Percentiles rank a stretch among this genome's conserved stretches.
phyloP scores from a whole-genome alignment of 2,888 invertebrate genomes.

The Oxycera nigricornis region DNA sequence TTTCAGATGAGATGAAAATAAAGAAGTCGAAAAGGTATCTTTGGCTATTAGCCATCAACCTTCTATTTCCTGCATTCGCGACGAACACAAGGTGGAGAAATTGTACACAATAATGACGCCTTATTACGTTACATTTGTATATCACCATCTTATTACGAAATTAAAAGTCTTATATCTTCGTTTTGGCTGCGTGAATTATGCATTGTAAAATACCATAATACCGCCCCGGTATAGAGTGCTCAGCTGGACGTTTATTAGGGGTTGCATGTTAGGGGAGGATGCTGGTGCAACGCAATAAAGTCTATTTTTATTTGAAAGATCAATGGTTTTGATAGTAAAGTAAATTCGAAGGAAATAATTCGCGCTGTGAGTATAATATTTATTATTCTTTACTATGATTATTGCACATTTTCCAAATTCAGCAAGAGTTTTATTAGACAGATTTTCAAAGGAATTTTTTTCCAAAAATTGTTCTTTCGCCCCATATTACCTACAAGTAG shows the following conservation, averaged over 20 bases:
- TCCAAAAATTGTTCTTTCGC: neutral
- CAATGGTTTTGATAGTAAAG: too few relatives aligned
- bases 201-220: slow-evolving; percentile 38
- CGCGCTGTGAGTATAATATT: too few relatives aligned
- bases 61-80: too few relatives aligned
- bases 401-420: too few relatives aligned
- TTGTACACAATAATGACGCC: slow-evolving; percentile 45
- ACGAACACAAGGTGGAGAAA: neutral
- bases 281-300: too few relatives aligned
- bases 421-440: too few relatives aligned
- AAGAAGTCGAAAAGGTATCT: slow-evolving; percentile 25
- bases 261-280: neutral
- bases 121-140: slow-evolving; percentile 48
- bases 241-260: slow-evolving; percentile 25
- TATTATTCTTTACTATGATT: too few relatives aligned
- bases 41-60: neutral
- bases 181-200: slow-evolving; percentile 46
- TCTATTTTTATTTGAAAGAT: too few relatives aligned
- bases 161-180: slow-evolving; percentile 48
- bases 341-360: too few relatives aligned
- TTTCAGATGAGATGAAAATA: slow-evolving; percentile 14
- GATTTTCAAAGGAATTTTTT: too few relatives aligned
- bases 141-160: slow-evolving; percentile 48
- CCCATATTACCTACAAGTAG: neutral
- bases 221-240: slow-evolving; percentile 5